These are phyloP conservation scores for Chrysaora quinquecirrha DNA, from an alignment of 30 jellyfish, hydroid and myxozoan species.

Conservation along the genomic window DNA sequence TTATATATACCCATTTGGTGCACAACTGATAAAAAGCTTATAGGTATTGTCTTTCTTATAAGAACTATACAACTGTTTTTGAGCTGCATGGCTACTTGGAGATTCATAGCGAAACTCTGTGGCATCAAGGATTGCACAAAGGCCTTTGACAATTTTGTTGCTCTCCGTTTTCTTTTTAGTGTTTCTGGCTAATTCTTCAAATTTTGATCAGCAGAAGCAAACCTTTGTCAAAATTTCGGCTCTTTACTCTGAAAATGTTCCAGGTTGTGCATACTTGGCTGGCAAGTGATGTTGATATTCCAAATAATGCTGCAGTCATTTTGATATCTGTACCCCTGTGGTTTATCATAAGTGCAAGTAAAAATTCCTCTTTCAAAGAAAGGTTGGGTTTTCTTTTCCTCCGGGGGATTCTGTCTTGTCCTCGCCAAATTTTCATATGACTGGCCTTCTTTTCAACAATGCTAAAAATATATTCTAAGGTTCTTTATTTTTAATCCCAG, in stretches of 20 bases:
- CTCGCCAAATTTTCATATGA: not conserved
- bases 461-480: not conserved
- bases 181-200: not conserved
- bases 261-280: not conserved
- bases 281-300: not conserved
- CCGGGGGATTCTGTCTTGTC: not conserved
- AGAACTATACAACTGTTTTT: too few relatives aligned
- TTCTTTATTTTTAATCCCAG: not conserved
- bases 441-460: not conserved
- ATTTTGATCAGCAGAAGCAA: not conserved
- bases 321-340: not conserved
- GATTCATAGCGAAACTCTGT: too few relatives aligned
- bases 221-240: not conserved
- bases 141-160: too few relatives aligned
- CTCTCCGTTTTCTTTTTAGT: not conserved
- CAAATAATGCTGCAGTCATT: not conserved
- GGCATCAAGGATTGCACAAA: too few relatives aligned
- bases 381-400: not conserved
- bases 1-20: too few relatives aligned
- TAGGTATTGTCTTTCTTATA: too few relatives aligned
- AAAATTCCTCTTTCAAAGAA: not conserved
- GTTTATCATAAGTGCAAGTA: not conserved
- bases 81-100: too few relatives aligned
- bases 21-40: too few relatives aligned
- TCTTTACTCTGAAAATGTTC: slow-evolving; percentile 14